Evolutionary conservation across 2,797 vertebrate species (phyloP).

Genomic region (Anguilla marmorata): DNA sequence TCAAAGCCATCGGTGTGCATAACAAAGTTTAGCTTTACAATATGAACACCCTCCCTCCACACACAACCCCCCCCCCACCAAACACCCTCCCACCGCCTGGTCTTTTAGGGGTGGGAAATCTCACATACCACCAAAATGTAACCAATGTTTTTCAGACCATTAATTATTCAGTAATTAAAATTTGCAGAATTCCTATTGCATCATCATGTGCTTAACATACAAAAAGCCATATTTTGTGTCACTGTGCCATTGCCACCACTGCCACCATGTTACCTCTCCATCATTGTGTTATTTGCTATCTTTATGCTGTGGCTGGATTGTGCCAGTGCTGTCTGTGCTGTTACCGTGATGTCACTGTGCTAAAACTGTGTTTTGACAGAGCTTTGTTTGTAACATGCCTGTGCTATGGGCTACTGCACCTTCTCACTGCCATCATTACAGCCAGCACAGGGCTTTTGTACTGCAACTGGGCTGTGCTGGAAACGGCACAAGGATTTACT

Average conservation of each 20-base stretch:
- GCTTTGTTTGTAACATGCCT: neutral
- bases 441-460: neutral
- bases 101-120: neutral
- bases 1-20: neutral
- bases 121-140: neutral
- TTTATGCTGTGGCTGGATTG: neutral
- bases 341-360: neutral
- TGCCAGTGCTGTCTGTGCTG: neutral
- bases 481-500: neutral
- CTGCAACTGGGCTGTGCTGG: neutral
- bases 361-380: neutral
- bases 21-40: conserved; percentile 5
- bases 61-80: neutral
- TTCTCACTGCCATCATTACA: neutral
- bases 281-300: neutral
- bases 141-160: conserved; percentile 3
- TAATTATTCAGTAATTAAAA: conserved; percentile 7
- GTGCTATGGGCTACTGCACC: neutral
- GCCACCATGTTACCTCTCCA: neutral
- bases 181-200: conserved; percentile 4
- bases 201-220: neutral
- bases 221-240: neutral
- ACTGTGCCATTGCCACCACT: neutral
- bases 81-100: neutral
- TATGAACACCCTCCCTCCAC: neutral